Percentiles rank a stretch among this genome's conserved stretches.
Evolutionary conservation across 2,888 invertebrate species (phyloP).

Genomic region (Cosmorhoe ocellata): DNA sequence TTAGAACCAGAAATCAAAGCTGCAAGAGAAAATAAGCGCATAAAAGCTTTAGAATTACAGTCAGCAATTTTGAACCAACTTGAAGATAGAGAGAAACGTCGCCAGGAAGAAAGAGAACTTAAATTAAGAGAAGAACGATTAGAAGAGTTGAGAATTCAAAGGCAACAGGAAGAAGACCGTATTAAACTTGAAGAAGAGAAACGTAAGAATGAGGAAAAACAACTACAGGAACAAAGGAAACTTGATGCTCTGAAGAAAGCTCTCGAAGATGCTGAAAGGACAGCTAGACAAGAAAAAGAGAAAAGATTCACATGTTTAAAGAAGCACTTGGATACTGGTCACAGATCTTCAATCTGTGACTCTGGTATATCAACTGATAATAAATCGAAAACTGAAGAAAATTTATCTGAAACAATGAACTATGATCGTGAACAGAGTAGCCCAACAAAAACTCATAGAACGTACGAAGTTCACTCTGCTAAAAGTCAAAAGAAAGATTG

Average conservation of each 20-base stretch:
- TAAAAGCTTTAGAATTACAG: constrained; percentile 93
- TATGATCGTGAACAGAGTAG: constrained; percentile 54
- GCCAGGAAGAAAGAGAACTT: constrained; percentile 89
- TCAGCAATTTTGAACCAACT: constrained; percentile 92
- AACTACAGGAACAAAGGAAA: constrained; percentile 87
- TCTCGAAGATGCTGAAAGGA: constrained; percentile 88
- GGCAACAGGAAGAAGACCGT: constrained; percentile 87
- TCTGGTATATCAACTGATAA: constrained; percentile 40
- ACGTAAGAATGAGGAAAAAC: constrained; percentile 84
- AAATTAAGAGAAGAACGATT: constrained; percentile 89
- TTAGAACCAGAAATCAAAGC: constrained; percentile 90
- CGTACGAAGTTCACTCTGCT: constrained; percentile 70
- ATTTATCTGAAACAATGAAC: constrained; percentile 39
- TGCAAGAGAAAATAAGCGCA: constrained; percentile 90
- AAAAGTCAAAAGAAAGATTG: constrained; percentile 67
- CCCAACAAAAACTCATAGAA: constrained; percentile 69
- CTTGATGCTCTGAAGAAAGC: constrained; percentile 89
- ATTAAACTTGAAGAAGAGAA: constrained; percentile 88
- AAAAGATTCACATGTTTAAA: constrained; percentile 68
- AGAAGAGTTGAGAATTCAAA: constrained; percentile 89
- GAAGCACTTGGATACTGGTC: constrained; percentile 43
- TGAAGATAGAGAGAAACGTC: constrained; percentile 89
- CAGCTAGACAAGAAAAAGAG: constrained; percentile 86
- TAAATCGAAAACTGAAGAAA: constrained; percentile 49
- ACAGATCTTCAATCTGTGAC: constrained; percentile 10